Conservation (phyloP, 2,113 vertebrate genomes). For the Corythoichthys intestinalis region DNA sequence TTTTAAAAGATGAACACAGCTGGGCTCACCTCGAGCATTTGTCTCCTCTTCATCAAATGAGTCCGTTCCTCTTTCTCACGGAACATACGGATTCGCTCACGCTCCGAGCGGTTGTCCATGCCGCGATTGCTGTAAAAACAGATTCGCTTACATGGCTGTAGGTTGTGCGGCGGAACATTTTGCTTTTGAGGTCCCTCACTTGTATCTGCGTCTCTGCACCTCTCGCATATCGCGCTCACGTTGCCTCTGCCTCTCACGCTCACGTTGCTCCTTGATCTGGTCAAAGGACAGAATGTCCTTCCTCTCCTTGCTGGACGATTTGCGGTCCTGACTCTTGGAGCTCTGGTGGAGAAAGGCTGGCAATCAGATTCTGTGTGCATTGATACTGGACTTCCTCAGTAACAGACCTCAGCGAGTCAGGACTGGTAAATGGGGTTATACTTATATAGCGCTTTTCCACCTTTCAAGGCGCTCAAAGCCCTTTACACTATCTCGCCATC, state of each 20-base stretch:
- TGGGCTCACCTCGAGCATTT: constrained; percentile 74
- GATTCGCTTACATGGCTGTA: not conserved
- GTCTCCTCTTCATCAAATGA: constrained; percentile 80
- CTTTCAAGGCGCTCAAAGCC: too few relatives aligned
- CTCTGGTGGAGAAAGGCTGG: constrained; percentile 65
- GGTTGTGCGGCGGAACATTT: not conserved
- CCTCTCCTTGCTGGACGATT: constrained; percentile 85
- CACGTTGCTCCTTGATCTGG: constrained; percentile 96
- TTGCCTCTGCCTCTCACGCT: constrained; percentile 88
- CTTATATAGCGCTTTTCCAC: too few relatives aligned
- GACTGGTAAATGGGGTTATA: too few relatives aligned
- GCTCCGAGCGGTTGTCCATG: constrained; percentile 75
- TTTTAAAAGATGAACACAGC: too few relatives aligned
- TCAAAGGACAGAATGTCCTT: constrained; percentile 95
- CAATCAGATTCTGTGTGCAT: too few relatives aligned
- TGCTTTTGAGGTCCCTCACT: constrained; percentile 37
- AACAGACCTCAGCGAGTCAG: too few relatives aligned
- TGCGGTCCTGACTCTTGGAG: constrained; percentile 87
- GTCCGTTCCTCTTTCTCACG: constrained; percentile 85
- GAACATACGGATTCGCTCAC: constrained; percentile 84
- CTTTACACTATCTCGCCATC: too few relatives aligned
- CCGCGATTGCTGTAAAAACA: constrained; percentile 55
- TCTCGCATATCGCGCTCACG: constrained; percentile 90
- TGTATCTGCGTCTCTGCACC: constrained; percentile 82
- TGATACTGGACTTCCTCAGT: too few relatives aligned